Percentiles rank a stretch among this genome's conserved stretches.
These are phyloP conservation scores for Chloebia gouldiae DNA, from an alignment of 2,113 vertebrate genomes.

Conservation along the genomic window DNA sequence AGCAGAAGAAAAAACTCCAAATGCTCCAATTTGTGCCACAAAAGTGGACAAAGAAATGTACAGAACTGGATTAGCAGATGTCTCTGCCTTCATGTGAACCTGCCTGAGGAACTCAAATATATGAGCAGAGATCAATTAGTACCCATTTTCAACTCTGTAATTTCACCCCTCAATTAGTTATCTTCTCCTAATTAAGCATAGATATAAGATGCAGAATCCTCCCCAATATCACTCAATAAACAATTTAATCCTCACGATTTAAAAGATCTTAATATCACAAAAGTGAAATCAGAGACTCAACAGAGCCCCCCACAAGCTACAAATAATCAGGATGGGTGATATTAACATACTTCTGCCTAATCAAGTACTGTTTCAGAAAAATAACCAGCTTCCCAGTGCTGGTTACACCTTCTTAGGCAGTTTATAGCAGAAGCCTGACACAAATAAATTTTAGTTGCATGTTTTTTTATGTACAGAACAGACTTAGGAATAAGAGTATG, in stretches of 20 bases:
- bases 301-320: background rate
- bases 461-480: background rate
- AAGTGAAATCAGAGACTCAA: background rate
- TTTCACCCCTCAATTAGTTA: background rate
- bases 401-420: background rate
- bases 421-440: background rate
- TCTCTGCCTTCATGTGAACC: background rate
- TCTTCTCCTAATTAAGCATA: background rate
- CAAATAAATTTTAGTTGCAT: background rate
- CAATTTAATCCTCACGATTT: background rate
- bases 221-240: background rate
- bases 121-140: background rate
- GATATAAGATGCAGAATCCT: background rate
- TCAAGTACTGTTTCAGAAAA: background rate
- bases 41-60: background rate
- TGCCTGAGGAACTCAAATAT: background rate
- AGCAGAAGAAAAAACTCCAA: background rate
- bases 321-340: background rate
- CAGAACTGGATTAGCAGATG: background rate
- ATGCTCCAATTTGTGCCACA: background rate
- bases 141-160: background rate
- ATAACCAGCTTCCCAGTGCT: background rate
- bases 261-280: background rate
- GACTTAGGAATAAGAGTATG: background rate
- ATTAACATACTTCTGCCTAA: background rate